phyloP scores from a whole-genome alignment of 2,888 invertebrate species.

The Listrodromus nycthemerus region DNA sequence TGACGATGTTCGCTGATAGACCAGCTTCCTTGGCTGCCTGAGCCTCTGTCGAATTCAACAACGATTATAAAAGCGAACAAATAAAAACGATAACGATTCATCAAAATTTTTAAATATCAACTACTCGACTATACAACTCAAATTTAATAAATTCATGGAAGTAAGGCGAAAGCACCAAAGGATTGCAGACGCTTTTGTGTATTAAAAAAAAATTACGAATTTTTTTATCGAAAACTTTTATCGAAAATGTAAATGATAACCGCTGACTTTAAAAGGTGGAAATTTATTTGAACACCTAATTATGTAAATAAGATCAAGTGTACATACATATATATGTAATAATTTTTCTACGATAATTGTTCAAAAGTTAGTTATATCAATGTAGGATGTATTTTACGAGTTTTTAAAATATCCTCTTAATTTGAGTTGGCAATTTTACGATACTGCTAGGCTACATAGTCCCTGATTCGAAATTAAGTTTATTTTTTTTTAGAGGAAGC shows the following conservation, averaged over 20 bases:
- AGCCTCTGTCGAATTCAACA: conserved; percentile 88
- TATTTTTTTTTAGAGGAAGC: neutral
- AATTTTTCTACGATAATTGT: neutral
- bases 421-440: neutral
- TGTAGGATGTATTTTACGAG: neutral
- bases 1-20: conserved; percentile 88
- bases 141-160: neutral
- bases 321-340: neutral
- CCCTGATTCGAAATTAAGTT: neutral
- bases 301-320: neutral
- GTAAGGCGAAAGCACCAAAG: too few relatives aligned
- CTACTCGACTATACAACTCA: neutral
- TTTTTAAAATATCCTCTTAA: neutral
- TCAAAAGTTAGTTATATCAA: neutral
- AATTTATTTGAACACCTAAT: neutral
- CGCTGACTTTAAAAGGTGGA: neutral
- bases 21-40: conserved; percentile 92
- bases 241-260: neutral
- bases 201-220: neutral
- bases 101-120: neutral
- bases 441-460: neutral
- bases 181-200: neutral
- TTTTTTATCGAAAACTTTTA: neutral
- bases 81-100: neutral
- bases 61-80: conserved; percentile 39